phyloP scores from a whole-genome alignment of 2,113 vertebrate genomes.

The Alectura lathami region DNA sequence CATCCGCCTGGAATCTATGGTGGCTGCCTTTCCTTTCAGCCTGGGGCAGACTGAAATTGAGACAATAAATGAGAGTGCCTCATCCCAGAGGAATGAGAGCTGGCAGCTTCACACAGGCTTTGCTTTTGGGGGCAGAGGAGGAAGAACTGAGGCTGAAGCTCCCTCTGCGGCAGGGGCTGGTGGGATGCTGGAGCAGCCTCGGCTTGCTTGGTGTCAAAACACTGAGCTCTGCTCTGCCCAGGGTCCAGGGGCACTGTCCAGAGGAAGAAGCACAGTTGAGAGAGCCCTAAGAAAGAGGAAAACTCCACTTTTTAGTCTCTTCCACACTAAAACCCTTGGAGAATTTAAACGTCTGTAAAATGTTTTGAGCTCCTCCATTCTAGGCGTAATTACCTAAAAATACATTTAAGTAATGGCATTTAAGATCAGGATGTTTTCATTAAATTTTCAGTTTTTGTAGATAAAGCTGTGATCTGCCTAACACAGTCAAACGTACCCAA shows the following conservation, averaged over 20 bases:
- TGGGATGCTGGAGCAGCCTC: background rate
- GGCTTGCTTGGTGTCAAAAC: background rate
- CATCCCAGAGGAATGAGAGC: conserved; percentile 71
- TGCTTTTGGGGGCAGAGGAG: background rate
- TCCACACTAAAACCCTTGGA: background rate
- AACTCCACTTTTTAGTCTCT: rapidly evolving
- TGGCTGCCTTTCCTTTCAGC: conserved; percentile 75
- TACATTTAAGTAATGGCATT: background rate
- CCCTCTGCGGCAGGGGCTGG: background rate
- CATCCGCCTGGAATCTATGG: conserved; percentile 75
- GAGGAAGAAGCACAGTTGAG: background rate
- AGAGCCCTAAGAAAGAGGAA: background rate
- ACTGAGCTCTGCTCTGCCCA: background rate
- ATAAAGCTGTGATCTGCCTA: background rate
- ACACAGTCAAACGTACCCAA: background rate
- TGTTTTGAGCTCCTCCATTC: background rate
- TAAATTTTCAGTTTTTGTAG: too few relatives aligned
- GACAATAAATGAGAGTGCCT: conserved; percentile 78
- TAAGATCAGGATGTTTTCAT: background rate
- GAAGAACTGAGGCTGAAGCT: background rate
- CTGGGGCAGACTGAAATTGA: conserved; percentile 77
- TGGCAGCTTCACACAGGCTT: conserved; percentile 48
- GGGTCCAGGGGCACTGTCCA: background rate
- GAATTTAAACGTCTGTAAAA: background rate
- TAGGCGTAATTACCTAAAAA: background rate